Base-by-base conservation (phyloP, 2,113 vertebrate genomes). In the Ancistrus triradiatus region DNA sequence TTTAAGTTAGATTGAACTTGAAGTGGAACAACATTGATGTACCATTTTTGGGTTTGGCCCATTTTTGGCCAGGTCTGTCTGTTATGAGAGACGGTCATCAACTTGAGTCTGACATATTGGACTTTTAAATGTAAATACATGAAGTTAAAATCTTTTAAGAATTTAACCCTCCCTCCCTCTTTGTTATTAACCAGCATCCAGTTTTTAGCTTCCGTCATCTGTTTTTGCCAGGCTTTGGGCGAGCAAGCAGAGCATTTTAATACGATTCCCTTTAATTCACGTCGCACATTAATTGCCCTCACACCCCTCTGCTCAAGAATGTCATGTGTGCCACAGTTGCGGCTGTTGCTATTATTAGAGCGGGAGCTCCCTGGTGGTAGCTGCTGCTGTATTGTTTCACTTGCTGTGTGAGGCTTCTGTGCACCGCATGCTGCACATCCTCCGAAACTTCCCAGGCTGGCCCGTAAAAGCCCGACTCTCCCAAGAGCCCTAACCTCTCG, bases 401-500 rank as follows among this genome's bases (percentile, higher is more conserved):
- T 53, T 11, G 38, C 62, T 7, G 4, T 57, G 18, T 35, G 14
- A 53, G 46, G 31, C 37, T 24, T 28, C 25, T 42, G 47, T 27
- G 5, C 2, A 17, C 47, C 6, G 7, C 37, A 19, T 17, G 4
- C 31, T 37, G 7, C 17, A 7, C 31, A 55, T 18, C n/a, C 53
- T 4, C 7, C 35, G n/a, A 42, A 47, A 17, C 55, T 42, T 40
- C 58, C 22, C 46, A 48, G 37, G 17, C 63, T 21, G 53, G 51
- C 48, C 64, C 60, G 24, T 61, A 42, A 61, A 72, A 59, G 37
- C 67, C 56, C 9, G 50, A 15, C 44, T 69, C 33, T 60, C 63
- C 44, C 35, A 37, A 31, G 63, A 66, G 63, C 44, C 44, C 37
- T 49, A 58, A 51, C 64, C 65, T 43, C 59, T 58, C 25, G 6